These are phyloP conservation scores for Meloidogyne exigua DNA, from an alignment of 1,140 invertebrate genomes.

Conservation along the genomic window DNA sequence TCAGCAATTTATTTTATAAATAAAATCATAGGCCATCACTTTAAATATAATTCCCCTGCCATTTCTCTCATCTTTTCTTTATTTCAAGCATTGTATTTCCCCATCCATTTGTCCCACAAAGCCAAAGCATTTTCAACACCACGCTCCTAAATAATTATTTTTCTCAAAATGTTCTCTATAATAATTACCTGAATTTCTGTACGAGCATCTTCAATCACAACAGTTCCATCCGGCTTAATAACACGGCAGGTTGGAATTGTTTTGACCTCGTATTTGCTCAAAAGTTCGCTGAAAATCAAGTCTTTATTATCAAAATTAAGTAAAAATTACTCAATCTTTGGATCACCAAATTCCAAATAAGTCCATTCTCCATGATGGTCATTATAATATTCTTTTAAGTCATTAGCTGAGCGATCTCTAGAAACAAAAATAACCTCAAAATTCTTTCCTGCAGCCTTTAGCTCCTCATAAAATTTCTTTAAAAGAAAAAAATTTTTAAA, in stretches of 20 bases:
- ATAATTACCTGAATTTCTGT: constrained; percentile 55
- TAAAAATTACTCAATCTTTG: constrained; percentile 48
- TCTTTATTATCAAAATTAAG: too few species aligned
- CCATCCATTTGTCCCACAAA: constrained; percentile 52
- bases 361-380: constrained; percentile 55
- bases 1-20: background rate
- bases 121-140: constrained; percentile 27
- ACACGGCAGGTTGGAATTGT: constrained; percentile 59
- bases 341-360: constrained; percentile 45
- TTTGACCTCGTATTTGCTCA: constrained; percentile 58
- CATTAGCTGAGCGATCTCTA: constrained; percentile 45
- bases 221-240: constrained; percentile 59
- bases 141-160: constrained; percentile 26
- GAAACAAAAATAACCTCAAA: constrained; percentile 61
- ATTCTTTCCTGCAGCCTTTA: constrained; percentile 52
- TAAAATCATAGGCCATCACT: background rate
- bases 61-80: background rate
- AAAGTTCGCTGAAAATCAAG: constrained; percentile 36
- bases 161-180: background rate
- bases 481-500: constrained; percentile 24
- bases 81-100: constrained; percentile 43
- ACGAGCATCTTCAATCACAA: constrained; percentile 59
- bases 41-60: background rate
- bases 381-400: constrained; percentile 49
- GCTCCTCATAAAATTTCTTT: constrained; percentile 58